Base-by-base conservation (phyloP, 2,888 invertebrate genomes). In the Lochmaea crataegi region DNA sequence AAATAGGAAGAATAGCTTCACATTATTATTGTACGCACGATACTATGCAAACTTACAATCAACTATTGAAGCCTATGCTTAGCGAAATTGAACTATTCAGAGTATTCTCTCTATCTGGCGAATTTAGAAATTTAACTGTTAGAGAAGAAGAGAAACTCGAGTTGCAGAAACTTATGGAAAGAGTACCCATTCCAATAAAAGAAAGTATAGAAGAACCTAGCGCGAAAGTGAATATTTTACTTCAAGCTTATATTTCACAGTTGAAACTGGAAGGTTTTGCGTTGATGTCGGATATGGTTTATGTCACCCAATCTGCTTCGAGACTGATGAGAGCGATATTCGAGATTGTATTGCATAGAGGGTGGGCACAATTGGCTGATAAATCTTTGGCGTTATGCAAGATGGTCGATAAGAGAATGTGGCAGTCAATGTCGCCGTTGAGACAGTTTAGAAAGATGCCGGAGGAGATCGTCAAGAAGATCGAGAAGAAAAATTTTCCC, bases 401-500 rank as follows among this genome's bases (percentile, higher is more conserved):
- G 87, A 99, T 99, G 99, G 97, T 99, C 74, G 98, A 99, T 85
- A 91, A 97, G 0, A 90, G 99, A 45, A 98, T 99, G 98, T 99
- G 99, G 99, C 98, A 99, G 86, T 98, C 98, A 0, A 98, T 99
- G 98, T 98, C 97, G 2, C 99, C 99, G 1, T 88, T 99, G 14
- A 88, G 99, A 14, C 99, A 99, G 86, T 99, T 99, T 85, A 91
- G 95, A 78, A 99, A 98, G 86, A 97, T 98, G 92, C 99, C 97
- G 0, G 97, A 97, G 83, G 98, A 98, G 88, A 94, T 96, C 18
- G 93, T 99, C 10, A 96, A 97, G 84, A 98, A 99, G 85, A 92
- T 99, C 38, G 99, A 99, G 85, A 99, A 99, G 90, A 99, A 99
- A 82, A 95, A 94, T 85, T 95, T 96, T 85, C 95, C 96, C 0